phyloP scores from a whole-genome alignment of 2,888 invertebrate genomes.

The Netelia virgata region DNA sequence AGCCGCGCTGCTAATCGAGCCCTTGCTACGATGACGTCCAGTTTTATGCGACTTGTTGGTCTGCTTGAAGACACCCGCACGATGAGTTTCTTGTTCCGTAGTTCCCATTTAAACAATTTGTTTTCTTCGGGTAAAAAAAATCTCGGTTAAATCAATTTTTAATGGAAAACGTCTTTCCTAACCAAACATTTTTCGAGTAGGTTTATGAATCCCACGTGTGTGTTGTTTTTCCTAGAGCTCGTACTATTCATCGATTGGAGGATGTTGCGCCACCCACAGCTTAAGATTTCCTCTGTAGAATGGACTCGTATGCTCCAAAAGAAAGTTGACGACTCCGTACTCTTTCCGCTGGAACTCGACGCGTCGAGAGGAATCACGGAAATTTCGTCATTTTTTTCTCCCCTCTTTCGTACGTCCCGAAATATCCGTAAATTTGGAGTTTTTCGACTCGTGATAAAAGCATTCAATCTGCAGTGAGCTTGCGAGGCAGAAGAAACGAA shows the following conservation, averaged over 20 bases:
- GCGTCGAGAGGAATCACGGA: neutral
- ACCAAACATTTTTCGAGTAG: neutral
- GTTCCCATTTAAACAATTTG: slow-evolving; percentile 70
- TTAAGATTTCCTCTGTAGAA: too few species aligned
- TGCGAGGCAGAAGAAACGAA: neutral
- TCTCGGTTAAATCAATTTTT: too few species aligned
- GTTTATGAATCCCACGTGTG: slow-evolving; percentile 1
- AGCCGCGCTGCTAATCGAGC: slow-evolving; percentile 90
- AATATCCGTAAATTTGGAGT: neutral
- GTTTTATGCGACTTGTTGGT: slow-evolving; percentile 97
- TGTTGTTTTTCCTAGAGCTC: neutral
- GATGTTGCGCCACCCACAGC: neutral
- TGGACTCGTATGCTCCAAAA: too few species aligned
- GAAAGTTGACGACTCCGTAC: neutral
- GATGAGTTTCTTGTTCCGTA: slow-evolving; percentile 87
- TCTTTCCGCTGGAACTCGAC: slow-evolving; percentile 15
- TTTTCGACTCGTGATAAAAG: neutral
- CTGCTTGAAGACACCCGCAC: slow-evolving; percentile 95
- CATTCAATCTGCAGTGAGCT: neutral
- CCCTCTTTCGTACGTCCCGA: neutral
- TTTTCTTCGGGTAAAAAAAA: neutral
- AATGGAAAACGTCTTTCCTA: neutral
- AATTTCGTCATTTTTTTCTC: slow-evolving; percentile 10
- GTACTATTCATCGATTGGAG: neutral
- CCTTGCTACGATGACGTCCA: slow-evolving; percentile 96